Evolutionary conservation across 2,113 vertebrate species (phyloP).

Genomic region (Passer domesticus): DNA sequence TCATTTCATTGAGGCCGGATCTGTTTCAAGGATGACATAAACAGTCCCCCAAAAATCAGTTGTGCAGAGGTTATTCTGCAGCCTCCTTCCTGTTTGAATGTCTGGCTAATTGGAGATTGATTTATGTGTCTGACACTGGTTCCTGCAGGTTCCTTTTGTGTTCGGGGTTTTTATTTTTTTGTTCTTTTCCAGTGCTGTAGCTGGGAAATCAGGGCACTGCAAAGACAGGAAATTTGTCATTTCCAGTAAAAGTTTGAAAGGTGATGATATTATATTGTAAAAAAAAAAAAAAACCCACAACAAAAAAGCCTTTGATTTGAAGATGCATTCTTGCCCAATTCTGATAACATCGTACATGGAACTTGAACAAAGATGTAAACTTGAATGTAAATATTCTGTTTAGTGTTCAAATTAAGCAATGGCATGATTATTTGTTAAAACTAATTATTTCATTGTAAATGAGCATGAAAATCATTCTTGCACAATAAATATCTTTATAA

Average conservation of each 20-base stretch:
- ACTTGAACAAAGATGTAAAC: slow-evolving; percentile 76
- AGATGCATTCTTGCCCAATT: slow-evolving; percentile 45
- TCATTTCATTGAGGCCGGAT: background rate
- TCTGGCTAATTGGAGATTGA: background rate
- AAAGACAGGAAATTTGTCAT: slow-evolving; percentile 6
- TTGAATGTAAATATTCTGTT: slow-evolving; percentile 89
- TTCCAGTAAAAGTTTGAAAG: slow-evolving; percentile 1
- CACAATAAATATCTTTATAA: slow-evolving; percentile 78
- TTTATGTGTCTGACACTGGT: background rate
- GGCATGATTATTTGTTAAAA: slow-evolving; percentile 75
- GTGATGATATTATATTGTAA: background rate
- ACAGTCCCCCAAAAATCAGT: background rate
- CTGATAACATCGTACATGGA: slow-evolving; percentile 39
- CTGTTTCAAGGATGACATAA: background rate
- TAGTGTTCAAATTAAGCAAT: slow-evolving; percentile 71
- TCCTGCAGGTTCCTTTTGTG: background rate
- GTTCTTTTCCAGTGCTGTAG: background rate
- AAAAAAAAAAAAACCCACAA: background rate
- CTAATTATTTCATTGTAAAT: slow-evolving; percentile 73
- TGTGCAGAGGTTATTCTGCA: background rate
- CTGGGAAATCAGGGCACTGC: slow-evolving; percentile 31
- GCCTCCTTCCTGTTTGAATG: background rate
- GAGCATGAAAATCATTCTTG: slow-evolving; percentile 73
- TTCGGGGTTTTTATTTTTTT: background rate
- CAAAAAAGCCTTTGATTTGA: slow-evolving; percentile 3